These are phyloP conservation scores for Xiphias gladius DNA, from an alignment of 2,113 vertebrate species.

Conservation along the genomic window DNA sequence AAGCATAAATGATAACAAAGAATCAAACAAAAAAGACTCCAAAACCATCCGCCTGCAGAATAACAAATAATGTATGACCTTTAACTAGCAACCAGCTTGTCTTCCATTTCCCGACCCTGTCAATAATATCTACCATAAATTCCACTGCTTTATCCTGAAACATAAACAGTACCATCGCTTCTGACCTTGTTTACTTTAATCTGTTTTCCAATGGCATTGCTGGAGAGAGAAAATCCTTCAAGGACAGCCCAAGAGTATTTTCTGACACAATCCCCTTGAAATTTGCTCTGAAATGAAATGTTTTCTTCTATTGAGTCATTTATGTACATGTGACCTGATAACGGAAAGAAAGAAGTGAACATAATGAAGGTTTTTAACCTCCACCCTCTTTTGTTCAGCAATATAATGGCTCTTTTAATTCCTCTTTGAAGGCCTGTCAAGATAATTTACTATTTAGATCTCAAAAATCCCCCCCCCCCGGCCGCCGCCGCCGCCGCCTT, in stretches of 20 bases:
- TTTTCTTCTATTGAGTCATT: slow-evolving; percentile 33
- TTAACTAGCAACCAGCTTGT: slow-evolving; percentile 1
- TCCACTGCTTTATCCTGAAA: slow-evolving; percentile 17
- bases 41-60: slow-evolving; percentile 3
- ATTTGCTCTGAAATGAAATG: slow-evolving; percentile 56
- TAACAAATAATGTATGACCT: not conserved
- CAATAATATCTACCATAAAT: not conserved
- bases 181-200: slow-evolving; percentile 72
- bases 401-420: slow-evolving; percentile 63
- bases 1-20: slow-evolving; percentile 1
- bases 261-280: slow-evolving; percentile 40
- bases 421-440: slow-evolving; percentile 46
- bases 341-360: slow-evolving; percentile 13
- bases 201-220: slow-evolving; percentile 13
- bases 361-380: slow-evolving; percentile 62
- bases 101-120: not conserved
- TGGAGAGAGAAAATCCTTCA: slow-evolving; percentile 49
- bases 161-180: slow-evolving; percentile 17
- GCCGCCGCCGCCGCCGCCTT: too few species aligned
- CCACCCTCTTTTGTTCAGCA: slow-evolving; percentile 54
- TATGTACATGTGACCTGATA: slow-evolving; percentile 39
- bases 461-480: slow-evolving; percentile 4
- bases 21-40: not conserved
- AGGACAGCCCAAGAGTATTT: slow-evolving; percentile 52
- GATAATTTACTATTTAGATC: slow-evolving; percentile 60